phyloP scores from a whole-genome alignment of 2,113 vertebrate genomes.

The Ptychochromis oligacanthus region DNA sequence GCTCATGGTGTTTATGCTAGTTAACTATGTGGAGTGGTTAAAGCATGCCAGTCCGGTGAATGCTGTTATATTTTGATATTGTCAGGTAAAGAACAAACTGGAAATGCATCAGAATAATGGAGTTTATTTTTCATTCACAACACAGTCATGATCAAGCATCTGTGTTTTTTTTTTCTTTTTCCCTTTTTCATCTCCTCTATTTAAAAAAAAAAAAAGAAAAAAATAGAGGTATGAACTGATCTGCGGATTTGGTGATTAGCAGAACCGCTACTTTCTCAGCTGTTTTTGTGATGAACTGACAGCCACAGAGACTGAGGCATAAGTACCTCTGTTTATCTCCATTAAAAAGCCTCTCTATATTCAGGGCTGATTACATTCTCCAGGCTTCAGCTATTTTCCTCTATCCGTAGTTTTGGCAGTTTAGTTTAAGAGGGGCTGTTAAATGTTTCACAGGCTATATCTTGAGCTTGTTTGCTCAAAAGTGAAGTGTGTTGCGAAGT shows the following conservation, averaged over 20 bases:
- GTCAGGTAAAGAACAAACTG: not conserved
- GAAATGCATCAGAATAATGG: not conserved
- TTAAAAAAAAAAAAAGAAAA: too few relatives aligned
- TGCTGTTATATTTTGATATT: not conserved
- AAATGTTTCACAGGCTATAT: not conserved
- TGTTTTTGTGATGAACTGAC: conserved; percentile 21
- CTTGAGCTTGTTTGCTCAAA: not conserved
- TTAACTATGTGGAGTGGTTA: not conserved
- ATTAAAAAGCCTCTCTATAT: conserved; percentile 29
- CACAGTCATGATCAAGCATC: not conserved
- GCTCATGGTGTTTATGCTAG: not conserved
- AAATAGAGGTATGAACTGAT: not conserved
- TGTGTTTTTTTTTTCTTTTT: accelerated
- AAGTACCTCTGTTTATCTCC: conserved; percentile 9
- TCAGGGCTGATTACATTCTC: conserved; percentile 21
- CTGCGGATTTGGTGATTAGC: not conserved
- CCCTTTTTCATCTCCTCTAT: not conserved
- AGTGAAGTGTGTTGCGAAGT: conserved; percentile 39
- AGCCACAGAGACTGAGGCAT: not conserved
- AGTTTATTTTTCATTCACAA: not conserved
- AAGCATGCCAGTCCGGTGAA: not conserved
- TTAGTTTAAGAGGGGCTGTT: not conserved
- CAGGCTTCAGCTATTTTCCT: conserved; percentile 6
- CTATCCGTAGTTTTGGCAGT: not conserved
- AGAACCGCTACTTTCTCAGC: not conserved